phyloP scores from a whole-genome alignment of 2,888 invertebrate species.

The Oxycera nigricornis region DNA sequence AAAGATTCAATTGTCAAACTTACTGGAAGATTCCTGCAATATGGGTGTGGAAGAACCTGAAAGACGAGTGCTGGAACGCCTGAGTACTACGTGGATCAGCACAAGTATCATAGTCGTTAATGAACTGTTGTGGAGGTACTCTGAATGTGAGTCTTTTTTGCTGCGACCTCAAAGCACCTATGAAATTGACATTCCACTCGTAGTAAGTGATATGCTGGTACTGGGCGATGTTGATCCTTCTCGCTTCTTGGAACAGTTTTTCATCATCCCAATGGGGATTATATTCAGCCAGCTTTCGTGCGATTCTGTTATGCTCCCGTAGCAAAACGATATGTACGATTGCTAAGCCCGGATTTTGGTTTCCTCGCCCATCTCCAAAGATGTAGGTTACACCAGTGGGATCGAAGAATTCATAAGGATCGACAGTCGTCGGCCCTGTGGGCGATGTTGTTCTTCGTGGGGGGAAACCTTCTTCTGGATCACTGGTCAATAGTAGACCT shows the following conservation, averaged over 20 bases:
- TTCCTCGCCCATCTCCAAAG: slow-evolving; percentile 67
- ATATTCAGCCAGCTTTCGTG: slow-evolving; percentile 58
- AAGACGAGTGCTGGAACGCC: slow-evolving; percentile 70
- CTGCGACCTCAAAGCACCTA: slow-evolving; percentile 61
- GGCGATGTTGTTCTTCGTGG: too few species aligned
- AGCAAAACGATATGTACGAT: slow-evolving; percentile 63
- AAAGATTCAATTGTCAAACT: slow-evolving; percentile 47
- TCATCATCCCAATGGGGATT: slow-evolving; percentile 67
- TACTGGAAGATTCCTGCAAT: slow-evolving; percentile 65
- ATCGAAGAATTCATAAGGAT: too few species aligned
- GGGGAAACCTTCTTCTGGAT: slow-evolving; percentile 59
- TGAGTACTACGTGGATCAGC: slow-evolving; percentile 68
- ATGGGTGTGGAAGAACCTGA: slow-evolving; percentile 70
- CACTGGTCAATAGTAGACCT: slow-evolving; percentile 72
- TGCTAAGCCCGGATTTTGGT: slow-evolving; percentile 63
- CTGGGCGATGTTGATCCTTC: slow-evolving; percentile 63
- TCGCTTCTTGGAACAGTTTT: slow-evolving; percentile 63
- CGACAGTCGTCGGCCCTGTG: too few species aligned
- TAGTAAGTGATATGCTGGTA: slow-evolving; percentile 65
- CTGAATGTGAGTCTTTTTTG: slow-evolving; percentile 60
- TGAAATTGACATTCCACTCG: slow-evolving; percentile 65
- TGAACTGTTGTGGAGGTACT: slow-evolving; percentile 55
- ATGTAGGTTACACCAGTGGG: slow-evolving; percentile 80
- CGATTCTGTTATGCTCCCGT: slow-evolving; percentile 65
- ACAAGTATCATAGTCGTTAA: slow-evolving; percentile 64